Evolutionary conservation across 2,797 vertebrate species (phyloP).

Genomic region (Sternarchorhynchus goeldii): DNA sequence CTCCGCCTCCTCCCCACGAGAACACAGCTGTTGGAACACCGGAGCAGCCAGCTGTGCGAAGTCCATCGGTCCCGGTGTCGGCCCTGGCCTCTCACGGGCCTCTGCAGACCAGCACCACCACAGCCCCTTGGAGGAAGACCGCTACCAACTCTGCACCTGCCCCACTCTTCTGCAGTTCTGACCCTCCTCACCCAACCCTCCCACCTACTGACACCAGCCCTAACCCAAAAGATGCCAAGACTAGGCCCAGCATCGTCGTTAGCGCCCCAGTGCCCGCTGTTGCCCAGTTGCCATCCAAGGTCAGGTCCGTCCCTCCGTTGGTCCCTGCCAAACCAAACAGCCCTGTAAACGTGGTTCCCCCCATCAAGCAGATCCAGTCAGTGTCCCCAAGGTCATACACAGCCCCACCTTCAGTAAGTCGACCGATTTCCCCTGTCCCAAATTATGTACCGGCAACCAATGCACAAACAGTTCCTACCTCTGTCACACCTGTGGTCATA

Average conservation of each 20-base stretch:
- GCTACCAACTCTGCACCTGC: constrained; percentile 22
- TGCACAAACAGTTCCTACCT: constrained; percentile 56
- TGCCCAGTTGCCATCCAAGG: constrained; percentile 39
- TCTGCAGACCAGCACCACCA: constrained; percentile 20
- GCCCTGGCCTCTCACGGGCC: constrained; percentile 39
- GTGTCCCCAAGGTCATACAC: constrained; percentile 42
- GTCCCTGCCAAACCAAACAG: constrained; percentile 72
- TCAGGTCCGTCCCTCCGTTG: constrained; percentile 65
- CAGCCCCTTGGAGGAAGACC: constrained; percentile 46
- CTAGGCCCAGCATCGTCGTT: not conserved
- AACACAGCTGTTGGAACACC: constrained; percentile 39
- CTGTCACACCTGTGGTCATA: constrained; percentile 65
- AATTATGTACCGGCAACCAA: constrained; percentile 59
- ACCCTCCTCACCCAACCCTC: constrained; percentile 15
- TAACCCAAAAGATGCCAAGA: not conserved
- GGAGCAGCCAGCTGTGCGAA: constrained; percentile 39
- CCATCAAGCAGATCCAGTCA: constrained; percentile 66
- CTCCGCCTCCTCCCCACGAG: constrained; percentile 42
- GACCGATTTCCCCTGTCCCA: constrained; percentile 58
- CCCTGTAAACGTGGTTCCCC: constrained; percentile 72
- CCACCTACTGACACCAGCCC: constrained; percentile 2
- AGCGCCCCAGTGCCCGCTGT: constrained; percentile 30
- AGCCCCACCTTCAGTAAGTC: constrained; percentile 41
- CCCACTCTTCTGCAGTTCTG: not conserved
- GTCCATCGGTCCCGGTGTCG: constrained; percentile 26